Conservation (phyloP, 2,888 invertebrate genomes). For the Heliconius sara region DNA sequence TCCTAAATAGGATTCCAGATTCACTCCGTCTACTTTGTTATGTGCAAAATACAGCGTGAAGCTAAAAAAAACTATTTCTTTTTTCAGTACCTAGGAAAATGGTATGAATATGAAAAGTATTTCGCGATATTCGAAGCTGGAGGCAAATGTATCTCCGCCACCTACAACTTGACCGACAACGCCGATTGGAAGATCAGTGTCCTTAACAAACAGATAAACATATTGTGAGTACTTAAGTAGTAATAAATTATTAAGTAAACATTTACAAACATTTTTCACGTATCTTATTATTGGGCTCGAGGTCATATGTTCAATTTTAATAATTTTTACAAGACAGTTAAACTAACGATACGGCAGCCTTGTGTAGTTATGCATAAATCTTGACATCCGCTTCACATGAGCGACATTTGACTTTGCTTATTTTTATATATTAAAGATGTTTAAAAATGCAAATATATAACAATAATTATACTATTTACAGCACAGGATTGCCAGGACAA, state of each 20-base stretch:
- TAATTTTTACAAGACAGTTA: not conserved
- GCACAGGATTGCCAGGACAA: conserved; percentile 81
- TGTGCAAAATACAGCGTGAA: not conserved
- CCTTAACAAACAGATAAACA: conserved; percentile 73
- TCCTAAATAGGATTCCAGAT: too few relatives aligned
- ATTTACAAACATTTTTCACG: not conserved
- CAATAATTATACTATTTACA: conserved; percentile 54
- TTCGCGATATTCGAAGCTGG: conserved; percentile 90
- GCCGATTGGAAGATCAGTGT: conserved; percentile 66
- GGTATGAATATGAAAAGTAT: conserved; percentile 91
- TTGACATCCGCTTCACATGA: too few relatives aligned
- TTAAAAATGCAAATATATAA: not conserved
- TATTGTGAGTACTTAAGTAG: conserved; percentile 66
- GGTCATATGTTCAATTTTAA: not conserved
- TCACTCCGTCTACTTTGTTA: too few relatives aligned
- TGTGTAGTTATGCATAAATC: too few relatives aligned
- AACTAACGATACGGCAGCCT: too few relatives aligned
- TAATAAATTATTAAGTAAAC: not conserved
- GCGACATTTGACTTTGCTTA: not conserved
- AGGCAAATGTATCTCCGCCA: conserved; percentile 89
- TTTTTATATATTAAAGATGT: not conserved
- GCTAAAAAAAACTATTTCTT: conserved; percentile 7
- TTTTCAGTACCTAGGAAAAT: conserved; percentile 88
- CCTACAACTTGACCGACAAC: conserved; percentile 79
- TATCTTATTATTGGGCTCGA: not conserved